A percentile compares a stretch with the other conserved stretches of the same genome.
These are phyloP conservation scores for Serrognathus titanus DNA, from an alignment of 2,888 invertebrate species.

Conservation along the genomic window DNA sequence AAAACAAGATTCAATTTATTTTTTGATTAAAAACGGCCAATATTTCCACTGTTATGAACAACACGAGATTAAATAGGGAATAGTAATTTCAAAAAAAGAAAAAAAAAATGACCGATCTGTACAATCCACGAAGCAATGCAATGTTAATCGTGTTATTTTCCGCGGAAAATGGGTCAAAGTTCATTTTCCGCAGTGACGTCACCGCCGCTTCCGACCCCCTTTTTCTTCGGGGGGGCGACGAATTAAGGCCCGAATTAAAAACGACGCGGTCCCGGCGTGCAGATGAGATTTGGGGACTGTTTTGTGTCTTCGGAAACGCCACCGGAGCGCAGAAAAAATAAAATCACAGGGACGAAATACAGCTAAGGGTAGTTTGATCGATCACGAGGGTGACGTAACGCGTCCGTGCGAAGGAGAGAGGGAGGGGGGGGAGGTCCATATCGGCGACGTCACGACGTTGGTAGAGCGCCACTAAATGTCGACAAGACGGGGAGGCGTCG, in stretches of 20 bases:
- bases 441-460: conserved; percentile 10
- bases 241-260: neutral
- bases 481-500: conserved; percentile 27
- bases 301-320: too few species aligned
- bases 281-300: too few species aligned
- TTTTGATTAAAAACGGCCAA: too few species aligned
- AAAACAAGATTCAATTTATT: too few species aligned
- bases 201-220: neutral
- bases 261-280: neutral
- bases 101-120: too few species aligned
- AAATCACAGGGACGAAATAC: neutral
- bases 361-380: conserved; percentile 10
- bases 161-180: conserved; percentile 7
- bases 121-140: too few species aligned
- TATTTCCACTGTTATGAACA: too few species aligned
- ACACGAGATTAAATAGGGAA: too few species aligned
- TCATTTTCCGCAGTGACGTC: conserved; percentile 12
- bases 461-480: conserved; percentile 21
- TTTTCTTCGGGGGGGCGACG: neutral
- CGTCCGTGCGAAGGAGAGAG: neutral
- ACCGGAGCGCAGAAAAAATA: too few species aligned
- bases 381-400: conserved; percentile 5
- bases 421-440: neutral
- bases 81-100: too few species aligned
- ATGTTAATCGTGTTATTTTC: too few species aligned